Evolutionary conservation across 2,888 invertebrate species (phyloP), one percentile per base, ranked within the genome.

Genomic region (Dyspetes luteomarginatus): DNA sequence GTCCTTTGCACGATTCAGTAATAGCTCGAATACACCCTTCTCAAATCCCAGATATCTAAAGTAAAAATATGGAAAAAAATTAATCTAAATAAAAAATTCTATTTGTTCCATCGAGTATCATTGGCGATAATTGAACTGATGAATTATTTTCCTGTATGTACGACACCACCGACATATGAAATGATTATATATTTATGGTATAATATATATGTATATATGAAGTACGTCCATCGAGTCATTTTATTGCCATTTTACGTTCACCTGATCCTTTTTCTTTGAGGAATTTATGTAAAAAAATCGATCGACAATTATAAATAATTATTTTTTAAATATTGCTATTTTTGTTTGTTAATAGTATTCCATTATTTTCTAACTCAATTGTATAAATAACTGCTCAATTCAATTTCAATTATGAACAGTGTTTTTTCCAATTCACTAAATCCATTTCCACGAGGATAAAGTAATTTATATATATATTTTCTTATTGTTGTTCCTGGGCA

Each of bases 101-200:
- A 45, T 48, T 45, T 68, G 56, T 74, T 43, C 45, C 19, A 65
- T 72, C 41, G 26, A 58, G 28, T 58, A 73, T 30, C 12, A 60
- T 60, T 45, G 15, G 30, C 41, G 43, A 76, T 50, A 22, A 62
- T 19, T 41, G 17, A 41, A 60, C 19, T 62, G 48, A 80, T 65
- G 30, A 60, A 82, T 73, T 56, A 74, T 65, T 50, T 79, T 64
- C 26, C 58, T 84, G 77, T 84, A 83, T 81, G 83, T 83, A 81
- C 55, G 77, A 79, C 73, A 65, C 26, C 28, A 67, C 50, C 4
- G 45, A 60, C n/a, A 50, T 81, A 76, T 75, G 15, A 78, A 84
- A 83, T 85, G 80, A 84, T 82, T 85, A 85, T 86, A 87, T 86
- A 87, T 86, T 86, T 86, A 87, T 86, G 85, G 85, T 84, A 85